Conservation (phyloP, 1,140 invertebrate genomes). For the Bombus balteatus region DNA sequence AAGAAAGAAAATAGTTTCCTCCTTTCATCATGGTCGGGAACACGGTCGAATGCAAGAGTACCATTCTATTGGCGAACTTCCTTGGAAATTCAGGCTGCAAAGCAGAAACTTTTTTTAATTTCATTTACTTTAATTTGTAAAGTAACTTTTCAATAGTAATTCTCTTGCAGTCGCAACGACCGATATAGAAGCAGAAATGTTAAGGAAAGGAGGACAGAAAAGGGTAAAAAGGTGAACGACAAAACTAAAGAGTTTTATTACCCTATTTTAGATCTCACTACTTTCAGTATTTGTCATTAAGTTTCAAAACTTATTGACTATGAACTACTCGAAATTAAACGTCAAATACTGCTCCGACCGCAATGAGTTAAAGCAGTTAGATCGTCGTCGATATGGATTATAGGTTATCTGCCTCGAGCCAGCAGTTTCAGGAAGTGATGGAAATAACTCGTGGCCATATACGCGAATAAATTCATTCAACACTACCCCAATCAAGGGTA, state of each 20-base stretch:
- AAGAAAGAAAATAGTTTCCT: slow-evolving; percentile 63
- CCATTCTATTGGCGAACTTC: slow-evolving; percentile 73
- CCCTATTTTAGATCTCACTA: slow-evolving; percentile 57
- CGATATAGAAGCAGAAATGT: slow-evolving; percentile 30
- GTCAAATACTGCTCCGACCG: too few relatives aligned
- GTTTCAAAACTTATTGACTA: not conserved
- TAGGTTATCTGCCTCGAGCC: too few relatives aligned
- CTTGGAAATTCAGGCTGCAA: slow-evolving; percentile 75
- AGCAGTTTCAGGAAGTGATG: too few relatives aligned
- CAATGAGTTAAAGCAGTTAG: too few relatives aligned
- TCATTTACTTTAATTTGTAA: slow-evolving; percentile 80
- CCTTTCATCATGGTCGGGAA: slow-evolving; percentile 75
- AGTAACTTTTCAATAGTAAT: slow-evolving; percentile 78
- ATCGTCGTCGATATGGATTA: too few relatives aligned
- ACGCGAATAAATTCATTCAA: too few relatives aligned
- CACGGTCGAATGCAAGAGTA: slow-evolving; percentile 76
- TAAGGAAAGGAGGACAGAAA: not conserved
- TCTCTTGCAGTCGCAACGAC: slow-evolving; percentile 62
- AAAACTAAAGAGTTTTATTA: slow-evolving; percentile 51
- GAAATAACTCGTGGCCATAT: too few relatives aligned
- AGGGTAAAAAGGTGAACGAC: slow-evolving; percentile 25
- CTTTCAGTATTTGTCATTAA: slow-evolving; percentile 57
- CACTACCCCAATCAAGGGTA: not conserved
- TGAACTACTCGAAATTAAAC: too few relatives aligned
- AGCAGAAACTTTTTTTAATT: slow-evolving; percentile 78